phyloP scores from a whole-genome alignment of 2,888 invertebrate species.

The Cephus pulcher region DNA sequence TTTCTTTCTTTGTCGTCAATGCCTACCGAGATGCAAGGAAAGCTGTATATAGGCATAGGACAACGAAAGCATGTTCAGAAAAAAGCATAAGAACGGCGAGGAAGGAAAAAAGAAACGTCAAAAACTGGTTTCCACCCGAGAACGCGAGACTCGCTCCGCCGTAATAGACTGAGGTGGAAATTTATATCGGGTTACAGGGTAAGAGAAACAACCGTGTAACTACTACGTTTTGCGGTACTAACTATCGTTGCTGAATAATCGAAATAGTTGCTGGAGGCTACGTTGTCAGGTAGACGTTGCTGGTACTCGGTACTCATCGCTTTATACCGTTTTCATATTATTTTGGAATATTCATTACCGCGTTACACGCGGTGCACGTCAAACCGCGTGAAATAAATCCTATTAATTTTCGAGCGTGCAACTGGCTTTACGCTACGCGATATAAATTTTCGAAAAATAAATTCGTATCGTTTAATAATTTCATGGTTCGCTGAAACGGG shows the following conservation, averaged over 20 bases:
- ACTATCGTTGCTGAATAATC: neutral
- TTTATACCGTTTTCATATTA: too few relatives aligned
- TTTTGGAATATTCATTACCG: too few relatives aligned
- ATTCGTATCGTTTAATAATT: too few relatives aligned
- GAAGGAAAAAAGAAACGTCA: conserved; percentile 31
- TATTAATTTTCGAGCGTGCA: too few relatives aligned
- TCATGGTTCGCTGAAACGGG: too few relatives aligned
- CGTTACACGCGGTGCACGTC: too few relatives aligned
- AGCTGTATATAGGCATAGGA: neutral
- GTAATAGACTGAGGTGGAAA: conserved; percentile 40
- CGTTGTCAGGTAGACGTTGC: too few relatives aligned
- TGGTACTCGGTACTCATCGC: too few relatives aligned
- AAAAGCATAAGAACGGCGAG: conserved; percentile 15
- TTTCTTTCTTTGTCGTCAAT: neutral
- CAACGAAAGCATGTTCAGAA: neutral
- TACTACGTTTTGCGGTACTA: neutral
- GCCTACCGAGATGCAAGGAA: neutral
- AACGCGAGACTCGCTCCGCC: conserved; percentile 45
- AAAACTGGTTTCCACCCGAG: conserved; percentile 51
- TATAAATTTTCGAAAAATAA: too few relatives aligned
- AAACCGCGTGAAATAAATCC: too few relatives aligned
- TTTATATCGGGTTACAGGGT: conserved; percentile 23
- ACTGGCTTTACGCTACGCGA: too few relatives aligned
- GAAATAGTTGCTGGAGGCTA: too few relatives aligned
- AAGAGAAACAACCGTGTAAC: neutral